phyloP scores from a whole-genome alignment of 2,797 vertebrate genomes.

The Cyclopterus lumpus region DNA sequence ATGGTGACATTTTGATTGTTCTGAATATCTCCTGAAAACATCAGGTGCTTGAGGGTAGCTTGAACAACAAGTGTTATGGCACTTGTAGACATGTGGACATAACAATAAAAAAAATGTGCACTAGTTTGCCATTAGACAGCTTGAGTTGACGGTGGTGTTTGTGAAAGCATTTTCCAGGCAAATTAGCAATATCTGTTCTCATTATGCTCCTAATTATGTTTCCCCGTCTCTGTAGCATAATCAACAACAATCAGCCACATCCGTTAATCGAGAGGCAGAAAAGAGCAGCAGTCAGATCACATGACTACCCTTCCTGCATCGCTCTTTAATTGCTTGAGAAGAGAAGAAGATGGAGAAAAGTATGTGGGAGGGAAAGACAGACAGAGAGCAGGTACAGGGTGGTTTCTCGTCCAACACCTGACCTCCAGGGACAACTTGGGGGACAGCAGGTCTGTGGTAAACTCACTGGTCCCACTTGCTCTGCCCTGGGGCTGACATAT shows the following conservation, averaged over 20 bases:
- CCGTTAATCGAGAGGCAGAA: constrained; percentile 73
- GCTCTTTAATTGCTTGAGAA: constrained; percentile 30
- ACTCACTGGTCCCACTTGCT: constrained; percentile 43
- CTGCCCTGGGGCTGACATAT: constrained; percentile 52
- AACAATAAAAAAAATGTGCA: constrained; percentile 24
- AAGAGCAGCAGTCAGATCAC: constrained; percentile 64
- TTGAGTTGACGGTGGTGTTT: constrained; percentile 65
- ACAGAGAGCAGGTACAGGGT: constrained; percentile 1
- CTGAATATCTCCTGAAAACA: constrained; percentile 15
- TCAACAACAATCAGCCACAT: constrained; percentile 82
- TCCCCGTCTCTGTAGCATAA: constrained; percentile 76
- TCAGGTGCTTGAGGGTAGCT: constrained; percentile 4
- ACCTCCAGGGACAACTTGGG: constrained; percentile 64
- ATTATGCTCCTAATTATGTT: constrained; percentile 81
- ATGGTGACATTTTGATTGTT: constrained; percentile 12
- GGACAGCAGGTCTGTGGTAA: constrained; percentile 50
- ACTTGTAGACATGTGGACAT: constrained; percentile 49
- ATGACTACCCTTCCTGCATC: constrained; percentile 20
- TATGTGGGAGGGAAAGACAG: neutral
- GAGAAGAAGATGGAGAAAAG: constrained; percentile 8
- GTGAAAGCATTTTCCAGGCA: constrained; percentile 67
- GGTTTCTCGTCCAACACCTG: constrained; percentile 36
- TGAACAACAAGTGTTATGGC: constrained; percentile 53
- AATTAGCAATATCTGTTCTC: constrained; percentile 82
- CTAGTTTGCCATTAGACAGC: constrained; percentile 52